Conservation (phyloP, 2,888 invertebrate species). For the Philonicus albiceps region DNA sequence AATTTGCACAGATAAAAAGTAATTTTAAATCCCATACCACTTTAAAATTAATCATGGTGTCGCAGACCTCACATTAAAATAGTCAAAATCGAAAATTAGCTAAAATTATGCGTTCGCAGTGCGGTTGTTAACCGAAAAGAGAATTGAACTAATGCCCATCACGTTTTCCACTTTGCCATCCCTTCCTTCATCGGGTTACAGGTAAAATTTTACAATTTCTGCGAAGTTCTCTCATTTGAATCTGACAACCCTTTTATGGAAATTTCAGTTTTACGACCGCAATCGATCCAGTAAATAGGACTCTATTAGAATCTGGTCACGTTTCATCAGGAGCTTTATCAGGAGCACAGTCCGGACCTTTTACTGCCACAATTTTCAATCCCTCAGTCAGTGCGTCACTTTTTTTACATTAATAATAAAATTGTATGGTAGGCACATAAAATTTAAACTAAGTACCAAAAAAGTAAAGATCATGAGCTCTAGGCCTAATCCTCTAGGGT, state of each 20-base stretch:
- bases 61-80: neutral
- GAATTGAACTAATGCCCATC: neutral
- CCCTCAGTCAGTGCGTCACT: neutral
- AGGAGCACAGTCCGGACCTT: neutral
- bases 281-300: constrained; percentile 5
- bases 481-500: neutral
- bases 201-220: neutral
- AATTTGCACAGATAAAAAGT: neutral
- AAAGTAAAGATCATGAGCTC: neutral
- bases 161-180: neutral
- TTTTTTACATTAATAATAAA: neutral
- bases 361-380: neutral
- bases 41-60: neutral
- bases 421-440: neutral
- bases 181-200: neutral
- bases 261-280: constrained; percentile 5
- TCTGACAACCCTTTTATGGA: neutral
- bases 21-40: neutral
- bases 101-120: neutral
- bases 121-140: neutral
- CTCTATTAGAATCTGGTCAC: constrained; percentile 1
- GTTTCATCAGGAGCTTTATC: neutral
- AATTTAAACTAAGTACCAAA: neutral
- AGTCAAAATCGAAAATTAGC: neutral
- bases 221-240: neutral